Evolutionary conservation across 30 jellyfish, hydroid and myxozoan genomes (phyloP), one percentile per base, ranked within the genome.

Genomic region (Cassiopea xamachana): DNA sequence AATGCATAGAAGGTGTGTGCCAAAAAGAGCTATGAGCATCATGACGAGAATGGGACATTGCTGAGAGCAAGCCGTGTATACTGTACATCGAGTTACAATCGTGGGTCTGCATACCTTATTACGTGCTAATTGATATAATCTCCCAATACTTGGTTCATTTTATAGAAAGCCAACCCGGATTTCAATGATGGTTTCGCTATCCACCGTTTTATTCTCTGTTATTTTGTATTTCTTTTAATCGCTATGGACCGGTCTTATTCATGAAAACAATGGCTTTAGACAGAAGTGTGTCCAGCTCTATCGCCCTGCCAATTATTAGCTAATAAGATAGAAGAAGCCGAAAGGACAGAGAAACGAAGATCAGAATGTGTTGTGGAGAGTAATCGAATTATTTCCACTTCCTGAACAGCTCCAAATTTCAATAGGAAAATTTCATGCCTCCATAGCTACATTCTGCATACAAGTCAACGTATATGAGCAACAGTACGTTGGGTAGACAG

Each of bases 151-250:
- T 88, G 95, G 95, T 79, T 88, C 95, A 88, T 88, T 79, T 88
- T 88, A 88, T 88, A 88, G 95, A 88, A 88, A 88, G 95, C 95
- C 88, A 88, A 76, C 95, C 95, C 95, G 95, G 95, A 88, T 88
- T 88, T 88, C 95, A 67, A 88, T 88, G 94, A 77, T 79, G 94
- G 94, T 87, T 77, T 78, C 94, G 94, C 95, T 71, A 79, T 79
- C 90, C 90, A 88, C 89, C 94, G 94, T 77, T 87, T 71, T 78
- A 87, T 87, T 87, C 95, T 88, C 76, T 72, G 95, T 79, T 88
- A 88, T 88, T 88, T 88, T 88, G 95, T 88, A 88, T 88, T 88
- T 88, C 95, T 88, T 88, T 87, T 88, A 88, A 88, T 88, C 95
- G 95, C 95, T 60, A 79, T 88, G 95, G 79, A 88, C 95, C 95